A percentile compares a stretch with the other conserved stretches of the same genome.
phyloP scores from a whole-genome alignment of 2,113 vertebrate species.

The Agelaius tricolor region DNA sequence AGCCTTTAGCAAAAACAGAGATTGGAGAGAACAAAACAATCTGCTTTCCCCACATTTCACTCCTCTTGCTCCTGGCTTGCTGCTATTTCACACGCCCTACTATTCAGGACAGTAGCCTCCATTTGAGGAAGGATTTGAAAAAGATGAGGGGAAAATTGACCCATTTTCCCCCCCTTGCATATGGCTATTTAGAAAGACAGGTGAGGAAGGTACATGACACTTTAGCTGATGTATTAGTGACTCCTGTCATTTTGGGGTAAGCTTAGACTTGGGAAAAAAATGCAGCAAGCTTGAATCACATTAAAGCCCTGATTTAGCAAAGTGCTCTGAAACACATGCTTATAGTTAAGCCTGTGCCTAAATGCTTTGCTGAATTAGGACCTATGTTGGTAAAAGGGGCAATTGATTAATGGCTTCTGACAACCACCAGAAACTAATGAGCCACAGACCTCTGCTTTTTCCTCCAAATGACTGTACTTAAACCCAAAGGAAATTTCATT shows the following conservation, averaged over 20 bases:
- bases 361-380: conserved; percentile 49
- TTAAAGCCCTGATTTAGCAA: conserved; percentile 26
- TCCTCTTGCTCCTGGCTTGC: not conserved
- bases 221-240: not conserved
- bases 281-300: not conserved
- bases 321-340: conserved; percentile 46
- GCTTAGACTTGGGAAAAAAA: conserved; percentile 6
- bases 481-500: conserved; percentile 56
- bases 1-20: not conserved
- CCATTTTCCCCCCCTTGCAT: not conserved
- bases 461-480: conserved; percentile 36
- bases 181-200: not conserved
- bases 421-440: conserved; percentile 67
- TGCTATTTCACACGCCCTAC: not conserved
- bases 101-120: not conserved
- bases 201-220: not conserved
- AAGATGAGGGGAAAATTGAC: not conserved
- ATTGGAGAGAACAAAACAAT: not conserved
- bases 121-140: not conserved
- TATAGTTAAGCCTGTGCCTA: conserved; percentile 34
- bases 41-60: not conserved
- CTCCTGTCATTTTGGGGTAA: not conserved
- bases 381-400: conserved; percentile 30
- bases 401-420: conserved; percentile 67
- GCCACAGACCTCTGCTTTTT: conserved; percentile 32